These are phyloP conservation scores for Lates japonicus DNA, from an alignment of 2,797 vertebrate genomes.

Conservation along the genomic window DNA sequence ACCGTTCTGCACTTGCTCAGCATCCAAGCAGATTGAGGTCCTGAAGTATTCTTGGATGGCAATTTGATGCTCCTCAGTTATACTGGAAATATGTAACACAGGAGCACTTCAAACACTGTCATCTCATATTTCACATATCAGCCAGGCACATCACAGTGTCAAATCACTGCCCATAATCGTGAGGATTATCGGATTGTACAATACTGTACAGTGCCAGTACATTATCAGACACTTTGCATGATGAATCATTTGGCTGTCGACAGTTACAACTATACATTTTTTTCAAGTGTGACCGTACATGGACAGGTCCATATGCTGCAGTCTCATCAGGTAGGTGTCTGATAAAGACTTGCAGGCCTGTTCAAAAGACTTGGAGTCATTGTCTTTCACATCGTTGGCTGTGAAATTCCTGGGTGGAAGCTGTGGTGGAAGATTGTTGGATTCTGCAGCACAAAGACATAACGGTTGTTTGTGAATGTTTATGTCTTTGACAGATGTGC, in stretches of 20 bases:
- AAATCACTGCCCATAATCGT: background rate
- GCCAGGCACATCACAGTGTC: background rate
- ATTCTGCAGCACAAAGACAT: conserved; percentile 77
- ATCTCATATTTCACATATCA: background rate
- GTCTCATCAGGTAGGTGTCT: conserved; percentile 88
- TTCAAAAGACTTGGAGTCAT: conserved; percentile 79
- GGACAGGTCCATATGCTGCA: conserved; percentile 91
- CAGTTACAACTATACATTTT: background rate
- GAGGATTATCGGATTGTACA: background rate
- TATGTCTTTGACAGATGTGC: no score
- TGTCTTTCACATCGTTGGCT: conserved; percentile 87
- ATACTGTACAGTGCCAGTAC: background rate
- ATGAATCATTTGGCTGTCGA: background rate
- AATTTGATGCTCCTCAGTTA: conserved; percentile 92
- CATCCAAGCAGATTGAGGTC: conserved; percentile 88
- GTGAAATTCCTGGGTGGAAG: conserved; percentile 92
- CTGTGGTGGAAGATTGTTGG: conserved; percentile 84
- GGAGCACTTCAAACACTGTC: background rate
- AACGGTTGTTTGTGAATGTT: background rate
- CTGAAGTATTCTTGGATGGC: conserved; percentile 93
- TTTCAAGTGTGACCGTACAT: conserved; percentile 81
- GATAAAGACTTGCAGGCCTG: conserved; percentile 81
- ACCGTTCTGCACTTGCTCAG: conserved; percentile 90
- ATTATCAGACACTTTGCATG: conserved; percentile 2
- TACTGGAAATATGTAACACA: conserved; percentile 76